phyloP scores from a whole-genome alignment of 30 jellyfish, hydroid and myxozoan species.

The Rhopilema esculentum region DNA sequence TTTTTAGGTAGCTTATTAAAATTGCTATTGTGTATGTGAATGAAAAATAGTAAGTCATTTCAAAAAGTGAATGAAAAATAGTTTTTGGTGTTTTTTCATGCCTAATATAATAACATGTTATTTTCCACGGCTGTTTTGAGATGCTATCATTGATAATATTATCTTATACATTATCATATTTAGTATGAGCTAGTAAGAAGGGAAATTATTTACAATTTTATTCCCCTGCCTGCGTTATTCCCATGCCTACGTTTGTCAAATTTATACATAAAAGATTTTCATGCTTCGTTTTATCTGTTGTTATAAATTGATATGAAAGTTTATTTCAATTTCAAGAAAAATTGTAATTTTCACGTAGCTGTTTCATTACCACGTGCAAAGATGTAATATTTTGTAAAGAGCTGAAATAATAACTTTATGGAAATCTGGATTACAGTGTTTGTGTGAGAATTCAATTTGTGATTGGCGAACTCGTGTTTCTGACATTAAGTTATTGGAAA shows the following conservation, averaged over 20 bases:
- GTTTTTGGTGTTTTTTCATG: too few relatives aligned
- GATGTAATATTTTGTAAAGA: slow-evolving; percentile 67
- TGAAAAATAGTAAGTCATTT: too few relatives aligned
- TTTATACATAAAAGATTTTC: slow-evolving; percentile 1
- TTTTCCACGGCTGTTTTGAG: neutral
- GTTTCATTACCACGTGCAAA: slow-evolving; percentile 39
- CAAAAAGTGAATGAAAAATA: too few relatives aligned
- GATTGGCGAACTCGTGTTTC: too few relatives aligned
- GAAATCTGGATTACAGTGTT: neutral
- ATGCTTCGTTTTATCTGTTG: slow-evolving; percentile 9
- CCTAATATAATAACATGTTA: too few relatives aligned
- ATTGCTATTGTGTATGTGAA: too few relatives aligned
- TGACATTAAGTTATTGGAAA: too few relatives aligned
- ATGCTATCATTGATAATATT: neutral
- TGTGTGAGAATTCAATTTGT: neutral
- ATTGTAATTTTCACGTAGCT: slow-evolving; percentile 5
- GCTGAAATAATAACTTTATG: slow-evolving; percentile 45
- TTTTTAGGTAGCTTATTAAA: too few relatives aligned
- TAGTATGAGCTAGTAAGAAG: neutral
- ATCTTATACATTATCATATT: too few relatives aligned
- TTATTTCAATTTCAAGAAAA: slow-evolving; percentile 24
- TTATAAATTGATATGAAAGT: slow-evolving; percentile 9
- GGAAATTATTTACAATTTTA: too few relatives aligned
- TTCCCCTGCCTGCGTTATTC: neutral
- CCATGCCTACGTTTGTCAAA: neutral